Conservation (phyloP, 2,113 vertebrate genomes). For the Scomber scombrus region DNA sequence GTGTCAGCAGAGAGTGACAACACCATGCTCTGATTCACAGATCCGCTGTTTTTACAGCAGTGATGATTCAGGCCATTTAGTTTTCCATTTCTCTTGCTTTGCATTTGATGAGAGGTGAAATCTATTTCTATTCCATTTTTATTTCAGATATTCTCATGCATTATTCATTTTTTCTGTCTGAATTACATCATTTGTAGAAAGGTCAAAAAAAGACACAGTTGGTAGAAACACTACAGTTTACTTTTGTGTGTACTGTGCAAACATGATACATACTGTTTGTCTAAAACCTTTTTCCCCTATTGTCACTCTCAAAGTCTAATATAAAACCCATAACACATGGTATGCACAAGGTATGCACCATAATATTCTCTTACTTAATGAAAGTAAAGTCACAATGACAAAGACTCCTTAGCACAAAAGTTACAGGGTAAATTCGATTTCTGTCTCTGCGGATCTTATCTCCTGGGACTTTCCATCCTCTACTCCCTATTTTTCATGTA, state of each 20-base stretch:
- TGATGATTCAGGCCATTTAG: background rate
- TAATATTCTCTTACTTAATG: slow-evolving; percentile 2
- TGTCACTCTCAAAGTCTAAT: background rate
- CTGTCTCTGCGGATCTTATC: background rate
- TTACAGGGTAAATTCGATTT: background rate
- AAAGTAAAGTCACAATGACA: background rate
- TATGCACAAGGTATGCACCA: background rate
- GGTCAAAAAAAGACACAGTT: no score
- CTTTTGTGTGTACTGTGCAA: no score
- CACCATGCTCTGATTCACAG: background rate
- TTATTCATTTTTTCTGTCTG: no score
- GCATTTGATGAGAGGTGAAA: background rate
- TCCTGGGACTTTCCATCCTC: background rate
- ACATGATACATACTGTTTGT: no score
- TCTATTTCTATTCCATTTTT: no score
- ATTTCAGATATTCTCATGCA: background rate
- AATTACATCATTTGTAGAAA: no score
- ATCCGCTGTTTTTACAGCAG: background rate
- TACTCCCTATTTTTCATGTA: background rate
- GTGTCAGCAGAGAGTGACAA: slow-evolving; percentile 19
- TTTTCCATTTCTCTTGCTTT: background rate
- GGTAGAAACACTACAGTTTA: no score
- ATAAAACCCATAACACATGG: background rate
- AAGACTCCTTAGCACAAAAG: background rate
- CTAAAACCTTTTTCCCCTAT: no score